Conservation (phyloP, 2,888 invertebrate genomes). For the Thymelicus lineola region DNA sequence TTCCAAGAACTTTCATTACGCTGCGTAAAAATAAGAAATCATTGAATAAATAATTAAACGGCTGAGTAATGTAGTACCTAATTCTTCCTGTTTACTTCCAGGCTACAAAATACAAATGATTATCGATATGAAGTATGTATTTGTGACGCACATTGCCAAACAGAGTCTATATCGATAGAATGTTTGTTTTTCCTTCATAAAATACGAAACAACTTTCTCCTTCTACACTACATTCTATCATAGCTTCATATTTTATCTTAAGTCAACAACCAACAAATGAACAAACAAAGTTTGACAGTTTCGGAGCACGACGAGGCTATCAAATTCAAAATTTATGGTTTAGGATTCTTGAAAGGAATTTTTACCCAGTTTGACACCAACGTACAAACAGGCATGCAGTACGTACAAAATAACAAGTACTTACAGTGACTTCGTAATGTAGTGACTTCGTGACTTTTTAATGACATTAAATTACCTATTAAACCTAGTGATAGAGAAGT, state of each 20-base stretch:
- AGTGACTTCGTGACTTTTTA: too few relatives aligned
- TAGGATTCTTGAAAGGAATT: constrained; percentile 1
- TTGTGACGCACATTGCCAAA: neutral
- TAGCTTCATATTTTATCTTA: constrained; percentile 23
- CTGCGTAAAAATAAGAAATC: too few relatives aligned
- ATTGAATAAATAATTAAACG: neutral
- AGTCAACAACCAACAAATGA: constrained; percentile 14
- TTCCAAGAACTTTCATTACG: too few relatives aligned
- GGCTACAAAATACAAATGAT: neutral
- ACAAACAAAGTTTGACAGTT: constrained; percentile 10
- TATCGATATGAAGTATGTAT: neutral
- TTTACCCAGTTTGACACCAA: neutral
- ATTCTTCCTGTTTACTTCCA: constrained; percentile 1
- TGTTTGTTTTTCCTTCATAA: constrained; percentile 8
- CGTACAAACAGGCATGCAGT: too few relatives aligned
- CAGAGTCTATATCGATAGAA: neutral
- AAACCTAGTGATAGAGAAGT: too few relatives aligned
- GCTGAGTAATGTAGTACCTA: neutral
- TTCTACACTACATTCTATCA: neutral
- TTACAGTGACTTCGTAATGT: too few relatives aligned
- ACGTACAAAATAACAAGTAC: too few relatives aligned
- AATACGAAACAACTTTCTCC: constrained; percentile 11
- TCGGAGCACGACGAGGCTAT: constrained; percentile 12
- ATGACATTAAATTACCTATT: too few relatives aligned
- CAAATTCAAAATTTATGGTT: constrained; percentile 24